A percentile compares a stretch with the other conserved stretches of the same genome.
Evolutionary conservation across 2,113 vertebrate species (phyloP).

Genomic region (Sterrhoptilus dennistouni): DNA sequence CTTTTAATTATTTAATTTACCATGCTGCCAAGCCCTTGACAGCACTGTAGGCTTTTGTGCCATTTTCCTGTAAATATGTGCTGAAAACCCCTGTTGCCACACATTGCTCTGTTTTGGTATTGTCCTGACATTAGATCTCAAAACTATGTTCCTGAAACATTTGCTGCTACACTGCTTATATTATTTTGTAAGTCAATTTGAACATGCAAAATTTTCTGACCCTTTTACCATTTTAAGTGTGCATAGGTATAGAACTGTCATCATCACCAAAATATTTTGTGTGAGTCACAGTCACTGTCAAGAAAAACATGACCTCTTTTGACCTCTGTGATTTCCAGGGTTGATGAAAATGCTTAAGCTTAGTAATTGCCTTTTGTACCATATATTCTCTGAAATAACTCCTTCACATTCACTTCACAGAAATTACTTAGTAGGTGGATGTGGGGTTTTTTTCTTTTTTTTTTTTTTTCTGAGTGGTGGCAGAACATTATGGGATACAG

Average conservation of each 20-base stretch:
- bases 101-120: background rate
- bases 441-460: fast-evolving
- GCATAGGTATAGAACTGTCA: background rate
- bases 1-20: background rate
- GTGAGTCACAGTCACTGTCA: background rate
- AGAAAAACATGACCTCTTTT: background rate
- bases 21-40: background rate
- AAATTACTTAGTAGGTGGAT: background rate
- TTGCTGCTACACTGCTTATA: background rate
- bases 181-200: background rate
- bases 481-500: background rate
- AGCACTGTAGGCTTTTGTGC: background rate
- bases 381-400: background rate
- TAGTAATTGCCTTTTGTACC: background rate
- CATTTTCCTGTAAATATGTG: background rate
- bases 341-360: background rate
- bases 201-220: background rate
- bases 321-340: background rate
- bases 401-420: background rate
- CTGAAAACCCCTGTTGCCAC: background rate
- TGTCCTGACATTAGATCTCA: background rate
- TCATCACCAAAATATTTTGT: background rate
- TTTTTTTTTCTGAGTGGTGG: background rate
- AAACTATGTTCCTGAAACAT: background rate
- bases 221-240: background rate